These are phyloP conservation scores for Albula glossodonta DNA, from an alignment of 2,113 vertebrate genomes.

Conservation along the genomic window DNA sequence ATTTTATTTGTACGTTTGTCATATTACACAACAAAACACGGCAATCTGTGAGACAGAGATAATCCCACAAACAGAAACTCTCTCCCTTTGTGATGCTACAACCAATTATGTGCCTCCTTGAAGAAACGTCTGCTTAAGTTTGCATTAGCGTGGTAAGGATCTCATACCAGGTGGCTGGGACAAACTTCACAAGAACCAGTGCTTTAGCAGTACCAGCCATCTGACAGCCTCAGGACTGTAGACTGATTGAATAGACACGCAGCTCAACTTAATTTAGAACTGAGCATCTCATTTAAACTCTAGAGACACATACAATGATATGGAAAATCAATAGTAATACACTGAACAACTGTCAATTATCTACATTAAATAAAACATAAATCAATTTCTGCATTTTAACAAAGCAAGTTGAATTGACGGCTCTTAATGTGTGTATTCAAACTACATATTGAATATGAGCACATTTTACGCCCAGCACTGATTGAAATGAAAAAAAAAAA, in stretches of 20 bases:
- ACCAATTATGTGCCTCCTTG: neutral
- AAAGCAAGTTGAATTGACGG: neutral
- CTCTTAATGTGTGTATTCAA: conserved; percentile 12
- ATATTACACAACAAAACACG: no score
- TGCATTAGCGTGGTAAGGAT: neutral
- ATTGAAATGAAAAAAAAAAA: conserved; percentile 15
- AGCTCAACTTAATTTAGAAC: neutral
- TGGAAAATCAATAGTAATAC: conserved; percentile 20
- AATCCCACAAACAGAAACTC: neutral
- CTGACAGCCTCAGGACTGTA: no score
- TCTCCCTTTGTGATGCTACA: neutral
- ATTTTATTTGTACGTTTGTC: no score
- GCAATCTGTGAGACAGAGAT: neutral
- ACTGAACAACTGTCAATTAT: conserved; percentile 10
- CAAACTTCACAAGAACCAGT: neutral
- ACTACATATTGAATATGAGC: conserved; percentile 34
- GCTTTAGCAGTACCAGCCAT: no score
- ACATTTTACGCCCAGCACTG: conserved; percentile 37
- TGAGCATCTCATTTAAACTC: neutral
- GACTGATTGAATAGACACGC: neutral
- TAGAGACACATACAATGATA: neutral
- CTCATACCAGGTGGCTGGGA: neutral
- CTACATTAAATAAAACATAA: conserved; percentile 4
- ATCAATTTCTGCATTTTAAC: conserved; percentile 13
- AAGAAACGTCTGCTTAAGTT: neutral